These are phyloP conservation scores for Mantis religiosa DNA, from an alignment of 2,888 invertebrate species.

Conservation along the genomic window DNA sequence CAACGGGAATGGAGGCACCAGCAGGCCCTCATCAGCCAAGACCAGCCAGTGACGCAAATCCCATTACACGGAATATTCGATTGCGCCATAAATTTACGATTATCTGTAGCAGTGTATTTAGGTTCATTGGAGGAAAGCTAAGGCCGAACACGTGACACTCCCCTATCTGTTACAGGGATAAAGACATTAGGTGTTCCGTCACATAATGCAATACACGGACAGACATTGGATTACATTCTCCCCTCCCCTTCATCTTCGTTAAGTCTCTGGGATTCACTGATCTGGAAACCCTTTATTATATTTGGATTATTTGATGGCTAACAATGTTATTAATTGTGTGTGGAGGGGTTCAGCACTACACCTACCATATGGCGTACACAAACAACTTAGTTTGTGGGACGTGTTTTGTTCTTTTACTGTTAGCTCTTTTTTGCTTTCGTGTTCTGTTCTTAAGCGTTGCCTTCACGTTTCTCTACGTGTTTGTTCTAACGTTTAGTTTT, in stretches of 20 bases:
- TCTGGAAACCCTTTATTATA: slow-evolving; percentile 27
- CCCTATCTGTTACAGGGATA: slow-evolving; percentile 26
- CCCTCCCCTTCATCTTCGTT: slow-evolving; percentile 14
- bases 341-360: neutral
- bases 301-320: slow-evolving; percentile 24
- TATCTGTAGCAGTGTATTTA: neutral
- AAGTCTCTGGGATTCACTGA: slow-evolving; percentile 8
- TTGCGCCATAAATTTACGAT: slow-evolving; percentile 6
- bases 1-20: neutral
- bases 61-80: neutral
- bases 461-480: neutral
- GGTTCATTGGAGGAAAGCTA: neutral
- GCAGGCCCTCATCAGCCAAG: neutral
- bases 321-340: slow-evolving; percentile 20
- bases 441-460: neutral
- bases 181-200: slow-evolving; percentile 24
- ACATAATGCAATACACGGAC: slow-evolving; percentile 7
- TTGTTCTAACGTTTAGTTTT: too few relatives aligned
- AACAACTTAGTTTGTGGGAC: neutral
- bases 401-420: neutral
- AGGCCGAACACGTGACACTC: neutral
- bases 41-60: neutral
- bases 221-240: slow-evolving; percentile 22
- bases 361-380: neutral
- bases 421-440: neutral